phyloP scores from a whole-genome alignment of 2,113 vertebrate genomes.

The Etheostoma spectabile region DNA sequence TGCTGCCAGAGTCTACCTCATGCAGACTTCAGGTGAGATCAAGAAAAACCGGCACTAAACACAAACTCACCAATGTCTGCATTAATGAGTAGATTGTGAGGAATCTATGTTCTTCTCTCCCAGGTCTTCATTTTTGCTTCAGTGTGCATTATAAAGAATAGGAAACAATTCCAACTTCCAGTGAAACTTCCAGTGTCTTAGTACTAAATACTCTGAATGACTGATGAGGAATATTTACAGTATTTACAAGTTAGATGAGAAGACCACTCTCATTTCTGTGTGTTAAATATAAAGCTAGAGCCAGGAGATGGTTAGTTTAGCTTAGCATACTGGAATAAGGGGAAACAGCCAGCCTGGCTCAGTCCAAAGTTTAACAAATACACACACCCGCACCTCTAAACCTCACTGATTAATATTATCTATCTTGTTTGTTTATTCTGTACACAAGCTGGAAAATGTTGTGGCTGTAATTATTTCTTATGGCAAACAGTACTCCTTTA shows the following conservation, averaged over 20 bases:
- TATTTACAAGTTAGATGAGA: neutral
- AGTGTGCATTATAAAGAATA: neutral
- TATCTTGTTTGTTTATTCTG: neutral
- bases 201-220: neutral
- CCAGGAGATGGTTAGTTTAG: neutral
- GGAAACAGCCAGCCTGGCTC: neutral
- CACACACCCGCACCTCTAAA: neutral
- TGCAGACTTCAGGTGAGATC: constrained; percentile 92
- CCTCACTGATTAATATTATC: neutral
- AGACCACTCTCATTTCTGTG: neutral
- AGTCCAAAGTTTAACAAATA: neutral
- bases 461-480: neutral
- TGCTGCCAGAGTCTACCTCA: constrained; percentile 94
- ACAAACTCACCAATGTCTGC: neutral
- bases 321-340: neutral
- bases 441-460: neutral
- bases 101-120: neutral
- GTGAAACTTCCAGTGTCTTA: neutral
- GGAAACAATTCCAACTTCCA: neutral
- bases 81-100: neutral
- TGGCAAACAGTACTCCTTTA: neutral
- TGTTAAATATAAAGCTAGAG: neutral
- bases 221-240: neutral
- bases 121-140: neutral
- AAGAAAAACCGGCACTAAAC: neutral